These are phyloP conservation scores for Damaliscus lunatus DNA, from an alignment of 2,113 vertebrate species.

Conservation along the genomic window DNA sequence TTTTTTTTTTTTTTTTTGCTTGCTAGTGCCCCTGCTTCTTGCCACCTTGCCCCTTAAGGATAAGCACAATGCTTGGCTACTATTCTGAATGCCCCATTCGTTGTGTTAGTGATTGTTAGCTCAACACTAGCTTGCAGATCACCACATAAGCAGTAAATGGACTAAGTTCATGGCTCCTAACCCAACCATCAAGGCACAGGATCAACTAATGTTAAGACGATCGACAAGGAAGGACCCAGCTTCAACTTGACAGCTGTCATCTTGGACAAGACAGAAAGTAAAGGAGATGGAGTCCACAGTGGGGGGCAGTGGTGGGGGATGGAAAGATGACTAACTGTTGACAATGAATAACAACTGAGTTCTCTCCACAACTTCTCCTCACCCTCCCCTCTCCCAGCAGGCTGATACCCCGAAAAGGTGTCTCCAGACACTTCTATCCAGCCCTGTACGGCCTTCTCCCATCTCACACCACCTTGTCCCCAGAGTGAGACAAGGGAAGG, in stretches of 20 bases:
- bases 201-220: not conserved
- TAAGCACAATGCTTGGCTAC: not conserved
- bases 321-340: not conserved
- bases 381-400: not conserved
- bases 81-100: not conserved
- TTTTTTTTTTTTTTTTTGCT: no score
- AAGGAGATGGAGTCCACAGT: not conserved
- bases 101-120: not conserved
- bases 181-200: not conserved
- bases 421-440: conserved; percentile 36
- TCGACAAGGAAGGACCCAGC: not conserved
- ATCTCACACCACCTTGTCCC: not conserved
- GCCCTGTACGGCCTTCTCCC: not conserved
- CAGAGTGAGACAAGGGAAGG: not conserved
- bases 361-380: conserved; percentile 47
- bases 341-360: not conserved
- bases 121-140: not conserved
- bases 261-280: not conserved
- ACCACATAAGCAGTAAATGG: not conserved
- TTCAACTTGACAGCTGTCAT: not conserved
- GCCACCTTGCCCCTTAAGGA: not conserved
- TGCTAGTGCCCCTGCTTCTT: not conserved
- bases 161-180: not conserved
- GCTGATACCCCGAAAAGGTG: not conserved
- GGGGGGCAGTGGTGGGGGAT: not conserved